Evolutionary conservation across 1,140 invertebrate species (phyloP).

Genomic region (Caenorhabditis remanei): DNA sequence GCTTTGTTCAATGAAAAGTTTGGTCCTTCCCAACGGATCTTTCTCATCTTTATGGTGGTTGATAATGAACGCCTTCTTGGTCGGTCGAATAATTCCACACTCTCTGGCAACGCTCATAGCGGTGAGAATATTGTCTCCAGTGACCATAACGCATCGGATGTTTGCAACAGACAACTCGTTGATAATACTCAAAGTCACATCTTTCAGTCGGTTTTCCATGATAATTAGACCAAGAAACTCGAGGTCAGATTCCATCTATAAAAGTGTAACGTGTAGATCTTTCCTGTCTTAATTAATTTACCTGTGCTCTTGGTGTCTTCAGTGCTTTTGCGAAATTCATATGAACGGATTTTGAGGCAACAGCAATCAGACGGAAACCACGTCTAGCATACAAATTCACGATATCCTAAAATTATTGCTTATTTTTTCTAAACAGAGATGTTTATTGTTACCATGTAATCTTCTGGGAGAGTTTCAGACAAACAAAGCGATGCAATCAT

Average conservation of each 20-base stretch:
- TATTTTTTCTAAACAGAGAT: neutral
- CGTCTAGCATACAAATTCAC: slow-evolving; percentile 76
- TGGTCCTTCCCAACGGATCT: slow-evolving; percentile 69
- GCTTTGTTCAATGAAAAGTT: slow-evolving; percentile 63
- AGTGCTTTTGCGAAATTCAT: slow-evolving; percentile 74
- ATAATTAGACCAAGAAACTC: slow-evolving; percentile 75
- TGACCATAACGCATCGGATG: slow-evolving; percentile 95
- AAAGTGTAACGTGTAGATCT: neutral
- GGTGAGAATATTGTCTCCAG: slow-evolving; percentile 96
- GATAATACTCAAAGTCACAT: slow-evolving; percentile 74
- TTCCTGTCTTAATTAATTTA: neutral
- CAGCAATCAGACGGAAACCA: slow-evolving; percentile 76
- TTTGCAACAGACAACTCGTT: slow-evolving; percentile 81
- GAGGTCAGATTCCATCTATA: slow-evolving; percentile 72
- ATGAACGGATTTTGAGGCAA: slow-evolving; percentile 68
- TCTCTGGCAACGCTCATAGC: slow-evolving; percentile 94
- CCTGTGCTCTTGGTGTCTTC: slow-evolving; percentile 70
- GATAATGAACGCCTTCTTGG: slow-evolving; percentile 85
- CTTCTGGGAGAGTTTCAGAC: slow-evolving; percentile 56
- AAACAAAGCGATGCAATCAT: slow-evolving; percentile 65
- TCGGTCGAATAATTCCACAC: slow-evolving; percentile 87
- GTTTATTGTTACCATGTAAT: slow-evolving; percentile 18
- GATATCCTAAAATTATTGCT: slow-evolving; percentile 29
- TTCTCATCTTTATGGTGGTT: slow-evolving; percentile 78
- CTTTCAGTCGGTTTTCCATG: slow-evolving; percentile 77